Evolutionary conservation across 2,797 vertebrate species (phyloP), one percentile per base, ranked within the genome.

Genomic region (Linurgus olivaceus): DNA sequence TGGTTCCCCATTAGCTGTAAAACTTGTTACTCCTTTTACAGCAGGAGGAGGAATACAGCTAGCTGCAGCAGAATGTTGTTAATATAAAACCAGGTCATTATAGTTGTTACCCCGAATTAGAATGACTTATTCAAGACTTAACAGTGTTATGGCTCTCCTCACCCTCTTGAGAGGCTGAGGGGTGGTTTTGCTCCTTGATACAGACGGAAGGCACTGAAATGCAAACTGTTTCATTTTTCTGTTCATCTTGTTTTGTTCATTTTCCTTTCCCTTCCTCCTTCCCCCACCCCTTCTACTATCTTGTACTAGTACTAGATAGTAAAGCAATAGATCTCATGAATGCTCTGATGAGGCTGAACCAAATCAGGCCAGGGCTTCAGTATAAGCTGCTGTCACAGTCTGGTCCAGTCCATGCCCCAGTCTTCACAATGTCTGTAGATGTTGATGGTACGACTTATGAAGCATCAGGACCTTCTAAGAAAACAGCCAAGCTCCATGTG

Each of bases 271-370:
- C 63, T 9, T 47, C 86, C 10, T 47, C 86, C 91, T 55, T 44
- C 74, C 91, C 92, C 25, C 28, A 68, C 31, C 87, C 67, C n/a
- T 94, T 75, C 66, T 67, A 94, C 75, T 93, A 91, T 96, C 78
- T 82, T 71, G 84, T 96, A 98, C 89, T 95, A 99, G 99, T 99
- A 95, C 98, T 99, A 89, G 99, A 99, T 98, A 99, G 98, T 97
- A 99, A 99, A 99, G 98, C 99, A 98, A 99, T 99, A 98, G 99
- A 99, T 97, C 98, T 99, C 96, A 99, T 99, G 99, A 99, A 99
- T 72, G 99, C 99, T 94, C 98, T 99, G 97, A 99, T 99, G 99
- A 98, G 99, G 89, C 98, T 99, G 96, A 99, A 99, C 98, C 99
- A 99, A 98, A 99, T 99, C 98, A 98, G 99, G 89, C 99, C 99